phyloP scores from a whole-genome alignment of 2,797 vertebrate species.

The Gambusia yucatana region DNA sequence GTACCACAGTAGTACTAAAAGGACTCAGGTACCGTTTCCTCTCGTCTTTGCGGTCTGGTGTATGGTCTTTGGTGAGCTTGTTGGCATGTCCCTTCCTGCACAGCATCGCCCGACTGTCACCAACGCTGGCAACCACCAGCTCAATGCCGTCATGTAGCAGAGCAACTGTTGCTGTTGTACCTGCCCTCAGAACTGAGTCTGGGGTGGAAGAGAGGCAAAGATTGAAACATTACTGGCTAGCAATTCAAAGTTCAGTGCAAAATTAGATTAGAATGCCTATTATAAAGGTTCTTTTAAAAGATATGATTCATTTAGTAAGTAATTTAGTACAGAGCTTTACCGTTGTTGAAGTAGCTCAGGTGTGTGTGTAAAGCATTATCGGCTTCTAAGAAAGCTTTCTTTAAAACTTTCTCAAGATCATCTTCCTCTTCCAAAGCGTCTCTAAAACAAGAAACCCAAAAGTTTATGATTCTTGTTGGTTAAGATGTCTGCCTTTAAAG shows the following conservation, averaged over 20 bases:
- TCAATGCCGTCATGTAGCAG: constrained; percentile 90
- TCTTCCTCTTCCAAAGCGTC: constrained; percentile 86
- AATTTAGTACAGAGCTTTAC: constrained; percentile 63
- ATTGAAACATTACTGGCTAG: neutral
- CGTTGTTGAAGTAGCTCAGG: constrained; percentile 83
- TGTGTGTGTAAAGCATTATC: constrained; percentile 86
- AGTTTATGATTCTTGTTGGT: neutral
- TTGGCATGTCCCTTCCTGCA: constrained; percentile 88
- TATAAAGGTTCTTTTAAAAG: neutral
- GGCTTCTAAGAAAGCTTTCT: constrained; percentile 89
- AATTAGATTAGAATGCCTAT: neutral
- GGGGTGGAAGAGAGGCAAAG: neutral
- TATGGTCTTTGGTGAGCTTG: constrained; percentile 92
- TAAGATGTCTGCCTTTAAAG: neutral
- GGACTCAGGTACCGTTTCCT: constrained; percentile 55
- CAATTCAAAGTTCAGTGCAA: neutral
- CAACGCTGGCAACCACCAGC: constrained; percentile 91
- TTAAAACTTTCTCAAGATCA: constrained; percentile 89
- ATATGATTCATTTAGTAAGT: neutral
- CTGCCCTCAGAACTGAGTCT: constrained; percentile 78
- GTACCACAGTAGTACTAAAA: too few species aligned
- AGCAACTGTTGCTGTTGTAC: constrained; percentile 94
- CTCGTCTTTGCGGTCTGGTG: constrained; percentile 92
- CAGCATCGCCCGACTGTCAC: constrained; percentile 92
- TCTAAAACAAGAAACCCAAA: constrained; percentile 64